Evolutionary conservation across 2,888 invertebrate species (phyloP).

Genomic region (Lycocerus yunnanus): DNA sequence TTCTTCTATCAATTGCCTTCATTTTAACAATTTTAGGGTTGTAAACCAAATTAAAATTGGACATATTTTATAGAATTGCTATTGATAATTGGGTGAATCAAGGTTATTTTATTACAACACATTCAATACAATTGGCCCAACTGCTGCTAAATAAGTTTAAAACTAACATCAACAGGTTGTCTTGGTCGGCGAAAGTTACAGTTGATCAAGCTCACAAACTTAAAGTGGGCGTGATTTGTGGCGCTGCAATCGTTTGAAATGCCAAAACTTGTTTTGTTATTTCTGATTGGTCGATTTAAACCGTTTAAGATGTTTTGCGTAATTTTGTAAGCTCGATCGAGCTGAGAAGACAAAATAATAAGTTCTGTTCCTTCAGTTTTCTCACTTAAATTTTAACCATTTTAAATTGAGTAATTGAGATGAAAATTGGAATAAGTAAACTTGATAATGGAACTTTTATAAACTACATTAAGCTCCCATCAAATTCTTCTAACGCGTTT

Average conservation of each 20-base stretch:
- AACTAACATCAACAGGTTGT: neutral
- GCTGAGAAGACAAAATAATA: neutral
- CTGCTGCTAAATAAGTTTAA: neutral
- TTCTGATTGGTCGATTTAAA: neutral
- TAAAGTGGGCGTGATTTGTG: neutral
- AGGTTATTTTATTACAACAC: neutral
- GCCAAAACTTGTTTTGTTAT: neutral
- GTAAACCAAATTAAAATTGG: too few relatives aligned
- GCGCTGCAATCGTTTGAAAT: neutral
- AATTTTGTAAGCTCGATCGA: neutral
- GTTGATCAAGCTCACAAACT: neutral
- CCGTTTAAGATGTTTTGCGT: neutral
- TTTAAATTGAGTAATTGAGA: conserved; percentile 32
- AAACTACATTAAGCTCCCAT: conserved; percentile 27
- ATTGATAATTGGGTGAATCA: neutral
- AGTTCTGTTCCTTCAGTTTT: neutral
- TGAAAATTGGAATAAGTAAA: conserved; percentile 31
- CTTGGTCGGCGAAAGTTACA: neutral
- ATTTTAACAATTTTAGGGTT: too few relatives aligned
- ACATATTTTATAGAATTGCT: too few relatives aligned
- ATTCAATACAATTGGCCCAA: neutral
- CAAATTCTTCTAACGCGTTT: conserved; percentile 14
- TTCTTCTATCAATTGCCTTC: too few relatives aligned
- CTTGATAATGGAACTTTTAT: conserved; percentile 31
- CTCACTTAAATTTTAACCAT: conserved; percentile 6